These are phyloP conservation scores for Coleophora flavipennella DNA, from an alignment of 2,888 invertebrate genomes.

Conservation along the genomic window DNA sequence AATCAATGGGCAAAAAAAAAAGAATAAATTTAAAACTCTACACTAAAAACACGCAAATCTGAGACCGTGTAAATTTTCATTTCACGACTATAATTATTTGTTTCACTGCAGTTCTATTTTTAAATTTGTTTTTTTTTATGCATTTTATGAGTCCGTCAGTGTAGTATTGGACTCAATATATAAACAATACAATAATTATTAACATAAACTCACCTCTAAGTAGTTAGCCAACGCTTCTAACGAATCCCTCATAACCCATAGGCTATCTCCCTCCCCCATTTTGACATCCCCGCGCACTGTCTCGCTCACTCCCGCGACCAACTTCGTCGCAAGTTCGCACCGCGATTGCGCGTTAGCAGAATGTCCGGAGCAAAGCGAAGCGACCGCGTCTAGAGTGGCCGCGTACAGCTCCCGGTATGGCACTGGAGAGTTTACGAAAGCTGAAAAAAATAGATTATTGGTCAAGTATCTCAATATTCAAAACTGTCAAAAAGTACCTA, in stretches of 20 bases:
- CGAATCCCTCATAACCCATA: conserved; percentile 27
- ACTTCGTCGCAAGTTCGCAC: conserved; percentile 12
- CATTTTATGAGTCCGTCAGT: too few species aligned
- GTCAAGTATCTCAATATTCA: too few species aligned
- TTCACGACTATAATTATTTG: too few species aligned
- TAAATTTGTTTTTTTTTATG: too few species aligned
- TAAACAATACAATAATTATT: too few species aligned
- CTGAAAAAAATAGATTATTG: conserved; percentile 27
- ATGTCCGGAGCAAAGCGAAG: conserved; percentile 27
- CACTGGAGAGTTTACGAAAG: conserved; percentile 51
- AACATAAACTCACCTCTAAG: conserved; percentile 67
- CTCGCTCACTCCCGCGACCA: conserved; percentile 12
- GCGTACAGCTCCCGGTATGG: conserved; percentile 56
- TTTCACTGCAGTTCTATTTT: too few species aligned
- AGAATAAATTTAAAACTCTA: too few species aligned
- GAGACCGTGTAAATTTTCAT: too few species aligned
- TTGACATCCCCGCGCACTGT: conserved; percentile 11
- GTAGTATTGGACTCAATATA: too few species aligned
- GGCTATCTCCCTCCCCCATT: conserved; percentile 6
- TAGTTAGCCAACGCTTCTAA: conserved; percentile 73
- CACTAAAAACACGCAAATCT: too few species aligned
- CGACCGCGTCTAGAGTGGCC: conserved; percentile 31
- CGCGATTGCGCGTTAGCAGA: conserved; percentile 17
- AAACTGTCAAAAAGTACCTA: too few species aligned
- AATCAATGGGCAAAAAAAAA: too few species aligned